phyloP scores from a whole-genome alignment of 2,888 invertebrate genomes.

The Sarcophaga rosellei region DNA sequence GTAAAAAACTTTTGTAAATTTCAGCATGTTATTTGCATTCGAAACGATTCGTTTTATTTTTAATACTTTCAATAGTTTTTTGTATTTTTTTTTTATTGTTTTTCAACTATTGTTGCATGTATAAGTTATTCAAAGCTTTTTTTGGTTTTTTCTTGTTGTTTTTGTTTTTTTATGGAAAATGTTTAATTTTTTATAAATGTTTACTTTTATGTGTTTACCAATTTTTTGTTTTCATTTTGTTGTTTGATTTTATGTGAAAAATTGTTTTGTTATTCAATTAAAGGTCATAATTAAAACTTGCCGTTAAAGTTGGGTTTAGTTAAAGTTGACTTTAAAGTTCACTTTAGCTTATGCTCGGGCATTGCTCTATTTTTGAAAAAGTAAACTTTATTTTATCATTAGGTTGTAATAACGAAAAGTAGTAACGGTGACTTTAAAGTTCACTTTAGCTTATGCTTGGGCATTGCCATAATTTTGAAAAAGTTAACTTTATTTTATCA shows the following conservation, averaged over 20 bases:
- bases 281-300: no score
- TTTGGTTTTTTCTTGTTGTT: not conserved
- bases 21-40: not conserved
- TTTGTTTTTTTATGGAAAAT: not conserved
- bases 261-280: conserved; percentile 35
- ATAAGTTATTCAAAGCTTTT: conserved; percentile 15
- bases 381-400: no score
- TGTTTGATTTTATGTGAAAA: not conserved
- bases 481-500: no score
- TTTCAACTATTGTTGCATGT: not conserved
- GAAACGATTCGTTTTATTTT: not conserved
- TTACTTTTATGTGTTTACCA: not conserved
- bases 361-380: no score
- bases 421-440: no score
- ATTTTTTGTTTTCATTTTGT: not conserved
- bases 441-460: no score
- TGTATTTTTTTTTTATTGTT: not conserved
- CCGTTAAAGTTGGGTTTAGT: no score
- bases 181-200: conserved; percentile 7
- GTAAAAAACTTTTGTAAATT: not conserved
- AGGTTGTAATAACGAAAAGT: no score
- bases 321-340: no score
- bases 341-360: no score
- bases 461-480: no score
- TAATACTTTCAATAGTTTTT: not conserved